Evolutionary conservation across 2,888 invertebrate species (phyloP).

Genomic region (Diarsia mendica): DNA sequence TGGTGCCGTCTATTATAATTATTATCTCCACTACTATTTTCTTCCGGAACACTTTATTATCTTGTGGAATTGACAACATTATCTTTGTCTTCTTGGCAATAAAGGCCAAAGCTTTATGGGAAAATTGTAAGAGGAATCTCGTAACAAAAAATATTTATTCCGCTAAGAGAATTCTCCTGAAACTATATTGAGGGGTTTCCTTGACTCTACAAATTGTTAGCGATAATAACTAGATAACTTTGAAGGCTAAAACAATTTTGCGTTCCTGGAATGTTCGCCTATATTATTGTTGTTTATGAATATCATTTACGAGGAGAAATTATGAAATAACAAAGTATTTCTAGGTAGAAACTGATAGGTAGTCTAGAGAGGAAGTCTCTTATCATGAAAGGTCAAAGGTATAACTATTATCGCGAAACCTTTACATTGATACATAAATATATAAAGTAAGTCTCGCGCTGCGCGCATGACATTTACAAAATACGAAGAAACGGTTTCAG

Average conservation of each 20-base stretch:
- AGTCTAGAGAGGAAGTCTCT: slow-evolving; percentile 20
- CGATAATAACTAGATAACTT: slow-evolving; percentile 40
- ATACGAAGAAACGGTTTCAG: slow-evolving; percentile 17
- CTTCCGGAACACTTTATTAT: slow-evolving; percentile 12
- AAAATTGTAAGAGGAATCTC: slow-evolving; percentile 23
- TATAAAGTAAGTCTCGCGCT: not conserved
- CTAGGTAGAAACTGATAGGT: slow-evolving; percentile 14
- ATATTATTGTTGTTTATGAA: slow-evolving; percentile 18
- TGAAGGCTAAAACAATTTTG: slow-evolving; percentile 24
- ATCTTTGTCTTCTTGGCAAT: slow-evolving; percentile 10
- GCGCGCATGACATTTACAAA: slow-evolving; percentile 19
- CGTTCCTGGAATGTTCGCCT: slow-evolving; percentile 12
- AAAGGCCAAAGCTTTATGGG: not conserved
- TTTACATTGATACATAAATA: slow-evolving; percentile 31
- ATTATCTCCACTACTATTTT: slow-evolving; percentile 15
- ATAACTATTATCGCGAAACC: slow-evolving; percentile 31
- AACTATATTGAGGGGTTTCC: slow-evolving; percentile 10
- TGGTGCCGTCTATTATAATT: slow-evolving; percentile 11
- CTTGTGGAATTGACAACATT: slow-evolving; percentile 9
- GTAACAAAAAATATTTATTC: slow-evolving; percentile 18
- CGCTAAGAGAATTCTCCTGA: slow-evolving; percentile 6
- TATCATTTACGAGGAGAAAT: slow-evolving; percentile 18
- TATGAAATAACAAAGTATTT: slow-evolving; percentile 6
- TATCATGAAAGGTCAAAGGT: slow-evolving; percentile 48
- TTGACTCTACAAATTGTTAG: slow-evolving; percentile 21